Evolutionary conservation across 2,888 invertebrate species (phyloP).

Genomic region (Mesoligia furuncula): DNA sequence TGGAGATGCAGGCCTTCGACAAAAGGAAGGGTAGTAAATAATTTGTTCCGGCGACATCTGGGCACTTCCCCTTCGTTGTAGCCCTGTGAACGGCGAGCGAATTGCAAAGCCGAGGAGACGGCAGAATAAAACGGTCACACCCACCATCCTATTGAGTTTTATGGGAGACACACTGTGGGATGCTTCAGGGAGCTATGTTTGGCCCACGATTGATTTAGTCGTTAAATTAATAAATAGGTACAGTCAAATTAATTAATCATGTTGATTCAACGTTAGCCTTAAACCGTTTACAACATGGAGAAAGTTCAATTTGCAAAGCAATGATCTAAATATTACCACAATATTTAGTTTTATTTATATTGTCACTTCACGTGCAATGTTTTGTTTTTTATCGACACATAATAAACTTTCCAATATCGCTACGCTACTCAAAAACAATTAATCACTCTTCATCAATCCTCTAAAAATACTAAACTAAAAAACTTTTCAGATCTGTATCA

Average conservation of each 20-base stretch:
- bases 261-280: background rate
- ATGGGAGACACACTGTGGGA: slow-evolving; percentile 64
- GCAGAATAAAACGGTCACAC: slow-evolving; percentile 85
- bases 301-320: background rate
- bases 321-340: background rate
- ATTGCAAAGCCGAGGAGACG: slow-evolving; percentile 76
- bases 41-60: slow-evolving; percentile 88
- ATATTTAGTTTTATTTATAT: background rate
- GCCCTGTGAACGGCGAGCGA: slow-evolving; percentile 72
- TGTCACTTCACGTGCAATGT: background rate
- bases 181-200: slow-evolving; percentile 44
- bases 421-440: slow-evolving; percentile 18
- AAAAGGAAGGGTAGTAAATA: slow-evolving; percentile 88
- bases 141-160: slow-evolving; percentile 82
- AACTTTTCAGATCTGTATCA: slow-evolving; percentile 34
- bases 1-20: slow-evolving; percentile 78
- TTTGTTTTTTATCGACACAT: background rate
- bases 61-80: slow-evolving; percentile 87
- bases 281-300: background rate
- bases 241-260: background rate
- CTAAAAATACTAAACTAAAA: slow-evolving; percentile 33
- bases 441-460: slow-evolving; percentile 35
- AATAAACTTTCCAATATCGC: background rate
- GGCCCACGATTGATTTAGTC: slow-evolving; percentile 10
- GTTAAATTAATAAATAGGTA: background rate